phyloP scores from a whole-genome alignment of 2,888 invertebrate genomes.

The Gastrophysa polygoni region DNA sequence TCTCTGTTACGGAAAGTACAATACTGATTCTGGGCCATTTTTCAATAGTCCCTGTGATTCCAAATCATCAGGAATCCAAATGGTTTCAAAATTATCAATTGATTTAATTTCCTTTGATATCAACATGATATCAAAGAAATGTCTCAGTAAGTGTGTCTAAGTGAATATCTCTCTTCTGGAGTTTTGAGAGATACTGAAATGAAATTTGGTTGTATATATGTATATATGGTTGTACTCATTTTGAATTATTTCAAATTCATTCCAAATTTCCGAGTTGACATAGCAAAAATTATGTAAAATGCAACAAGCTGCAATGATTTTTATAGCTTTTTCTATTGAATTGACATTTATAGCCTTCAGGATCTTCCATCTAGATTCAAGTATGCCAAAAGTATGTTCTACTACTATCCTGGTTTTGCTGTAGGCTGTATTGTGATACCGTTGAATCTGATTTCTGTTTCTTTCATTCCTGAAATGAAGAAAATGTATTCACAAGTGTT shows the following conservation, averaged over 20 bases:
- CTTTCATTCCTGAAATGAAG: not conserved
- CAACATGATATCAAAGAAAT: too few relatives aligned
- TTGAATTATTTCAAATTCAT: not conserved
- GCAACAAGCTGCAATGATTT: conserved; percentile 12
- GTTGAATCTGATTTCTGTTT: not conserved
- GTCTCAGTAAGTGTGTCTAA: too few relatives aligned
- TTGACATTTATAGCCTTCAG: conserved; percentile 11
- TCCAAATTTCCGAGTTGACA: not conserved
- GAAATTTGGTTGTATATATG: too few relatives aligned
- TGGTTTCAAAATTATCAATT: too few relatives aligned
- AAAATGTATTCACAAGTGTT: not conserved
- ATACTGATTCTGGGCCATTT: too few relatives aligned
- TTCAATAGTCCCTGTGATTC: too few relatives aligned
- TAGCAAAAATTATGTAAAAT: conserved; percentile 16
- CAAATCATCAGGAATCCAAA: too few relatives aligned
- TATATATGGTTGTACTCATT: not conserved
- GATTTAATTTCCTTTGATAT: too few relatives aligned
- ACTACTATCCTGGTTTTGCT: conserved; percentile 2
- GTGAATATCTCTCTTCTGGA: too few relatives aligned
- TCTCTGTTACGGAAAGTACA: too few relatives aligned
- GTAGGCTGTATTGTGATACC: not conserved
- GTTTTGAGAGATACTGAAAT: too few relatives aligned
- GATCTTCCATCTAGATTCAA: conserved; percentile 6
- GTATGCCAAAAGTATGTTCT: conserved; percentile 11
- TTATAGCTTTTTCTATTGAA: conserved; percentile 1